A percentile compares a stretch with the other conserved stretches of the same genome.
phyloP scores from a whole-genome alignment of 2,113 vertebrate species.

The Mormoops blainvillei region DNA sequence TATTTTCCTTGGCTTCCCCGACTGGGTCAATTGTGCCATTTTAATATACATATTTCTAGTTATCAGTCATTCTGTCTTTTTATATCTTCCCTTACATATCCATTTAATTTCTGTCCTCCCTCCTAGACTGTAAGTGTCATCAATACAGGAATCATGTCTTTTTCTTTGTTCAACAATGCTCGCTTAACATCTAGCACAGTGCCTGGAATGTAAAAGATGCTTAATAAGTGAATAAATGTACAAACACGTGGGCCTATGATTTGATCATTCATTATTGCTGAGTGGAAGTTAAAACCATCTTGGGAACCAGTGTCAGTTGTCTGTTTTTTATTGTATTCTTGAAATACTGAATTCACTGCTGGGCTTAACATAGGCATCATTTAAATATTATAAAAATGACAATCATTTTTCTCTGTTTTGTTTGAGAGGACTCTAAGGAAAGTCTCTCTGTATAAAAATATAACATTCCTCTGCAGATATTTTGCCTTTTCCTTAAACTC shows the following conservation, averaged over 20 bases:
- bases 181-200: background rate
- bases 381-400: slow-evolving; percentile 56
- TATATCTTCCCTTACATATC: background rate
- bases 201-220: background rate
- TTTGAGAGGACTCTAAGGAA: slow-evolving; percentile 15
- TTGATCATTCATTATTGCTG: slow-evolving; percentile 23
- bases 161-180: background rate
- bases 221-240: slow-evolving; percentile 24
- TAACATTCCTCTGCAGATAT: background rate
- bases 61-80: background rate
- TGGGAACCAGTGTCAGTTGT: background rate
- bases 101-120: background rate
- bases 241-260: background rate
- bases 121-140: background rate
- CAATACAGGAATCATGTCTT: background rate
- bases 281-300: slow-evolving; percentile 4
- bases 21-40: background rate
- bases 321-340: slow-evolving; percentile 21
- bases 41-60: slow-evolving; percentile 2
- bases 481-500: slow-evolving; percentile 2
- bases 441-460: background rate
- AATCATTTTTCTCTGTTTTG: background rate
- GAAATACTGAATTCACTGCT: slow-evolving; percentile 20
- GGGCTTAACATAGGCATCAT: slow-evolving; percentile 27
- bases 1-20: background rate